These are phyloP conservation scores for Tichodroma muraria DNA, from an alignment of 2,113 vertebrate species.

Conservation along the genomic window DNA sequence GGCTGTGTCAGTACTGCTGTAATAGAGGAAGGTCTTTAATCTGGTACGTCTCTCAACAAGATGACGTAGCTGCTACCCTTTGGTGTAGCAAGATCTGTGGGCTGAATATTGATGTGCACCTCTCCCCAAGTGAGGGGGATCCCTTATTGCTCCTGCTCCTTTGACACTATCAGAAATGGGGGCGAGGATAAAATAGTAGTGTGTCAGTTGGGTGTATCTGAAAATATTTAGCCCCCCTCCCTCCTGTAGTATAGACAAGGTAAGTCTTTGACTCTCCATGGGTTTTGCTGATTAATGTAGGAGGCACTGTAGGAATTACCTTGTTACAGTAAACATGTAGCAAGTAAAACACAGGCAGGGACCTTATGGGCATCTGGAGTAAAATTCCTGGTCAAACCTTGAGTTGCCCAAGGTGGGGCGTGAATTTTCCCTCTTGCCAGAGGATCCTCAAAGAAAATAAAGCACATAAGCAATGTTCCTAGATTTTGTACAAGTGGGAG, in stretches of 20 bases:
- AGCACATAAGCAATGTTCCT: background rate
- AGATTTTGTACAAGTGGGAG: background rate
- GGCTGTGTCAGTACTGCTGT: background rate
- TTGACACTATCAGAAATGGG: background rate
- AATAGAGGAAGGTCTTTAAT: background rate
- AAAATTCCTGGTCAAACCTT: background rate
- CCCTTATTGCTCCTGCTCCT: background rate
- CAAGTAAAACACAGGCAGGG: background rate
- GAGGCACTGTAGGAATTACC: background rate
- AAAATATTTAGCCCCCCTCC: background rate
- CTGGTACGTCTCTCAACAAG: background rate
- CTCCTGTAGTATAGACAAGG: background rate
- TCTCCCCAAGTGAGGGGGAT: background rate
- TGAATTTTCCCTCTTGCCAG: background rate
- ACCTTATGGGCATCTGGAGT: background rate
- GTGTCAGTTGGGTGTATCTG: background rate
- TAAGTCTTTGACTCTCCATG: background rate
- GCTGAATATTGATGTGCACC: background rate
- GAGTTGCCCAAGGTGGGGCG: background rate
- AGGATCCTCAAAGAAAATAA: background rate
- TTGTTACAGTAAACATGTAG: background rate
- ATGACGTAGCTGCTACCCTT: background rate
- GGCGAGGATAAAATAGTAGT: background rate
- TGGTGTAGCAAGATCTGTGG: background rate
- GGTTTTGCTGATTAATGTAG: background rate